Conservation (phyloP, 2,113 vertebrate species). For the Galemys pyrenaicus region DNA sequence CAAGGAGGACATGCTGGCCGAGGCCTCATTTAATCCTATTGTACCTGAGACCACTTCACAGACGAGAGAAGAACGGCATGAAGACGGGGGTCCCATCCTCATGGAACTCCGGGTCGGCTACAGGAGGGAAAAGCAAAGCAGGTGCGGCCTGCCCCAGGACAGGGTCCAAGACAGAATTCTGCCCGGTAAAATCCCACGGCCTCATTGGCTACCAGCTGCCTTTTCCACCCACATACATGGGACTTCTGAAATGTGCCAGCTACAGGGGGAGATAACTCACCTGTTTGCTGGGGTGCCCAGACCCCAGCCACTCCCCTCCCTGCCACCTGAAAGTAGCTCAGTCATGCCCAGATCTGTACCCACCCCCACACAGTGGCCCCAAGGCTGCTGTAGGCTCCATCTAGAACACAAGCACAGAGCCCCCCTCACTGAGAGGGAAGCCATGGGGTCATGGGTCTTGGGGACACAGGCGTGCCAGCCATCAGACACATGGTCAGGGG, state of each 20-base stretch:
- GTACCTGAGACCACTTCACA: neutral
- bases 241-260: neutral
- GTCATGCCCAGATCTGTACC: fast-evolving
- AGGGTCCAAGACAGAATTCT: neutral
- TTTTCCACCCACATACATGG: neutral
- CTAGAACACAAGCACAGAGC: neutral
- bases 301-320: fast-evolving
- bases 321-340: neutral
- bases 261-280: neutral
- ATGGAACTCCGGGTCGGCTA: too few relatives aligned
- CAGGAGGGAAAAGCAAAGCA: neutral
- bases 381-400: neutral
- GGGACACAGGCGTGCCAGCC: neutral
- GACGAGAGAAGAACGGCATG: neutral
- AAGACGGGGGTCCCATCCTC: neutral
- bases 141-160: neutral
- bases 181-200: neutral
- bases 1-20: fast-evolving
- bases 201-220: neutral
- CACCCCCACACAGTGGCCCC: neutral
- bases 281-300: neutral
- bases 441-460: neutral
- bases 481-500: fast-evolving
- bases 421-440: neutral
- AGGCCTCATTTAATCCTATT: neutral